Evolutionary conservation across 2,113 vertebrate species (phyloP).

Genomic region (Sinocyclocheilus rhinocerous): DNA sequence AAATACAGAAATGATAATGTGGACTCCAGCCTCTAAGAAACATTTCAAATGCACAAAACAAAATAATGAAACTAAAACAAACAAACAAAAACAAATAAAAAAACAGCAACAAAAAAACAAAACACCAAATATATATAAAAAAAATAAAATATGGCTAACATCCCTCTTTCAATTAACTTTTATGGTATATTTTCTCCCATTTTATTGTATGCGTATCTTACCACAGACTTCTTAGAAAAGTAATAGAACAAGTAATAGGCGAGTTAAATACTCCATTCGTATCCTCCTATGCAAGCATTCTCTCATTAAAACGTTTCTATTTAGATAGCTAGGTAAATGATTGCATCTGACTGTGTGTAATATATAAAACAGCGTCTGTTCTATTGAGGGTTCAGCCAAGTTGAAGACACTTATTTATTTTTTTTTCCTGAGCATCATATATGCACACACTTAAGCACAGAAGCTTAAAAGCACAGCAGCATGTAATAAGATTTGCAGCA

Average conservation of each 20-base stretch:
- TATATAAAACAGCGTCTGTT: not conserved
- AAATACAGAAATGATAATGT: too few species aligned
- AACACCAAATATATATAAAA: too few species aligned
- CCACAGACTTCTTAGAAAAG: too few species aligned
- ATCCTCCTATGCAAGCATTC: not conserved
- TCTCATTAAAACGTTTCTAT: not conserved
- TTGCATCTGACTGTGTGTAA: not conserved
- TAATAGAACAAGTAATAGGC: too few species aligned
- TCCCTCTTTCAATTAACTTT: not conserved
- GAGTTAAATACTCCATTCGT: not conserved
- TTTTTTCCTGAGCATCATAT: not conserved
- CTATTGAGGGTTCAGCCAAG: not conserved
- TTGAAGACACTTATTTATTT: constrained; percentile 7
- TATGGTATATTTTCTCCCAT: not conserved
- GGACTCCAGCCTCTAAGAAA: too few species aligned
- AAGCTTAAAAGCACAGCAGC: constrained; percentile 21
- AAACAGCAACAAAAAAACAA: too few species aligned
- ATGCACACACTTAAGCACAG: not conserved
- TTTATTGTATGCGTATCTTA: not conserved
- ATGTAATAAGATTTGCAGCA: constrained; percentile 51
- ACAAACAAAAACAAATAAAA: too few species aligned
- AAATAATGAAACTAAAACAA: too few species aligned
- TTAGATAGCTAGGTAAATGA: not conserved
- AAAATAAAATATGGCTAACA: too few species aligned
- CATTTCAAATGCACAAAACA: too few species aligned